Evolutionary conservation across 2,888 invertebrate genomes (phyloP).

Genomic region (Amblyteles armatorius): DNA sequence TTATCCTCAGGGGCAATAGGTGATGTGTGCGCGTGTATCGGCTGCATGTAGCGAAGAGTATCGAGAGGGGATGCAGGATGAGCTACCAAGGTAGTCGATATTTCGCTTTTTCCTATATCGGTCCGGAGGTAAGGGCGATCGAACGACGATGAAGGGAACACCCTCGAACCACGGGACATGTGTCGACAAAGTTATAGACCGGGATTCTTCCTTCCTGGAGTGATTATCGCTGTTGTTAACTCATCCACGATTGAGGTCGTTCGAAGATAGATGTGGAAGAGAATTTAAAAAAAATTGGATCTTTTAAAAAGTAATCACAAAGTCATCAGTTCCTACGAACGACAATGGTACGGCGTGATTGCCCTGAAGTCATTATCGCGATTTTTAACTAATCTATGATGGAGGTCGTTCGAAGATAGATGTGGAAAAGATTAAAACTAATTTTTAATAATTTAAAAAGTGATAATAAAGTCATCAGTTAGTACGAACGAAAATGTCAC

Average conservation of each 20-base stretch:
- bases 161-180: conserved; percentile 46
- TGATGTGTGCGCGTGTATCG: conserved; percentile 20
- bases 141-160: conserved; percentile 65
- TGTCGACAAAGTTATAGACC: conserved; percentile 64
- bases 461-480: background rate
- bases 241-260: too few relatives aligned
- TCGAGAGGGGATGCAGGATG: conserved; percentile 15
- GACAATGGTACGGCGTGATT: background rate
- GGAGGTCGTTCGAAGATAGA: too few relatives aligned
- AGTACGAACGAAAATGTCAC: background rate
- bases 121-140: conserved; percentile 57
- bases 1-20: conserved; percentile 40
- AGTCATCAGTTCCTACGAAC: background rate
- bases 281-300: background rate
- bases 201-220: conserved; percentile 20
- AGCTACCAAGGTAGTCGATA: conserved; percentile 36
- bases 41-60: background rate
- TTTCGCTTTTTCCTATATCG: conserved; percentile 30
- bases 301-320: background rate
- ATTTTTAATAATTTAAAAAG: background rate
- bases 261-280: too few relatives aligned
- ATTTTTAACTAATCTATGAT: too few relatives aligned
- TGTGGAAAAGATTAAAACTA: background rate
- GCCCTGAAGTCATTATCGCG: too few relatives aligned
- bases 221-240: background rate